These are phyloP conservation scores for Calidris pugnax DNA, from an alignment of 2,113 vertebrate species.

Conservation along the genomic window DNA sequence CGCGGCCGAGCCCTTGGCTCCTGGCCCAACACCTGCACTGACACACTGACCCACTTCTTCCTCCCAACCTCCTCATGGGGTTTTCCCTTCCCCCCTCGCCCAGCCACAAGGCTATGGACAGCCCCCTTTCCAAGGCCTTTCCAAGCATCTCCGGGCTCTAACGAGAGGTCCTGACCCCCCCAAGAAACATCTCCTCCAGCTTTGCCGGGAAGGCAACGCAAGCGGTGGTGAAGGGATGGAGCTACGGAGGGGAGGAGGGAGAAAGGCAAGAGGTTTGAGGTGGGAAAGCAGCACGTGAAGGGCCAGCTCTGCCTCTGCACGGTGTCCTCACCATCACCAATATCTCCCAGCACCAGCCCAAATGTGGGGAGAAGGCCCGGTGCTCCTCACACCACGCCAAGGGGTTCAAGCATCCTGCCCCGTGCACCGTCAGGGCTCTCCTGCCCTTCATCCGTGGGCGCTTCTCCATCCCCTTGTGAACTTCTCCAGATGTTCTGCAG, in stretches of 20 bases:
- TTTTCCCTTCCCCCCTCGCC: background rate
- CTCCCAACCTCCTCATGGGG: background rate
- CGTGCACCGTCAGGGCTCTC: background rate
- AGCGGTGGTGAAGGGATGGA: background rate
- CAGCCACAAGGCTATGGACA: background rate
- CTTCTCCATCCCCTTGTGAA: background rate
- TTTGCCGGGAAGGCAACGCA: background rate
- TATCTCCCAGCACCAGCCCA: accelerated
- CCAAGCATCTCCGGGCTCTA: background rate
- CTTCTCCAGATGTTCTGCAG: background rate
- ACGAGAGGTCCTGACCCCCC: too few relatives aligned
- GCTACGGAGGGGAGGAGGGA: background rate
- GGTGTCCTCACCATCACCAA: accelerated
- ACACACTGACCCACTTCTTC: conserved; percentile 61
- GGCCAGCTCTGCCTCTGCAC: background rate
- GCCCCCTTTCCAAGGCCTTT: background rate
- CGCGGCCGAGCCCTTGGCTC: conserved; percentile 8
- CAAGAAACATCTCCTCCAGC: background rate
- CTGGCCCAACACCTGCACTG: conserved; percentile 57
- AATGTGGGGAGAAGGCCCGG: accelerated
- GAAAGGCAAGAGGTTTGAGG: background rate
- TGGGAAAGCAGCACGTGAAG: background rate
- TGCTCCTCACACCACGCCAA: background rate
- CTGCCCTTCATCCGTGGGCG: background rate
- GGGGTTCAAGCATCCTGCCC: background rate